Base-by-base conservation (phyloP, 1,140 invertebrate species). In the Conus betulinus region DNA sequence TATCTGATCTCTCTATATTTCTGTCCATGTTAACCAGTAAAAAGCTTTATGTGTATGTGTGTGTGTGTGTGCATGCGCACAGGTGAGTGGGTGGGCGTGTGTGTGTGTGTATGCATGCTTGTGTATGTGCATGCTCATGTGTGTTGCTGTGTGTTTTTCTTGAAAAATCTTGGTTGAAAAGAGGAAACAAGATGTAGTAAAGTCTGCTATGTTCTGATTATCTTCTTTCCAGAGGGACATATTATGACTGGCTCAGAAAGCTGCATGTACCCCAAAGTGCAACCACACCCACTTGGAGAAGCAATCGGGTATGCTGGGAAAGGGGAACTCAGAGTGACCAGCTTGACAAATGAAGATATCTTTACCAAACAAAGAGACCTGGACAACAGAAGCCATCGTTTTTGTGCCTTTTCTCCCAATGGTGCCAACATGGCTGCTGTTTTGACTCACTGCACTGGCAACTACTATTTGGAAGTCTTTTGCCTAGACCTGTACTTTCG, bases 321-420 rank as follows among this genome's bases (percentile, higher is more conserved):
- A 17, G 87, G 87, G 17, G 87, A 88, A 23, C 81, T 90, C 5
- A 87, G 82, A 10, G 76, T 92, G 20, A 74, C 88, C 86, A 84
- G 86, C 23, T 39, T 78, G 10, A 55, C 74, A 8, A 90, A 87
- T 84, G 88, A 89, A 17, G 63, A 60, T 17, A 51, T 88, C n/a
- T 89, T 87, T 84, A 60, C 84, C 13, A 67, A 87, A 76, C 78
- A 27, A 8, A 57, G 87, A 67, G 91, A 91, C 76, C 10, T 91
- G 10, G 74, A 87, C 6, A 90, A 89, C 57, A 88, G 88, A n/a
- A 89, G 84, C 25, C 91, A 91, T 78, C 87, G 85, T 63, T 91
- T 86, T 82, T 91, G 90, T 74, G 85, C 92, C 53, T 87, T 93
- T n/a, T 85, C 92, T 51, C 91, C 90, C 13, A 91, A 93, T 89